phyloP scores from a whole-genome alignment of 2,113 vertebrate species.

The Pseudorasbora parva region DNA sequence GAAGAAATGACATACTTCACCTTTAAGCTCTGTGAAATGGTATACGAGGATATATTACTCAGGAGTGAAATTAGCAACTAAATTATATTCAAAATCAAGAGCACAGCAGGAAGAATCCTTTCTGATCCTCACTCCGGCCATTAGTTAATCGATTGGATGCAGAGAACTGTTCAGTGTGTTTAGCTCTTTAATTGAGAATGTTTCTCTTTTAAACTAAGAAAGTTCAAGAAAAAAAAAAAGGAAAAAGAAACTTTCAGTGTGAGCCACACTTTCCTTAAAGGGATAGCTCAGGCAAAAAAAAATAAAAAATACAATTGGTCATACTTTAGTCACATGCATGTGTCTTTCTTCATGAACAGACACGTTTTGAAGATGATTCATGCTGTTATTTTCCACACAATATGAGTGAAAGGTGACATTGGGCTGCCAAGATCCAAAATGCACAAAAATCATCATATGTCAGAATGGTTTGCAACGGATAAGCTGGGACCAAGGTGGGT shows the following conservation, averaged over 20 bases:
- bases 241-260: background rate
- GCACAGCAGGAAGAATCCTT: constrained; percentile 20
- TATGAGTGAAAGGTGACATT: background rate
- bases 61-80: constrained; percentile 12
- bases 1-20: background rate
- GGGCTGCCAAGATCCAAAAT: background rate
- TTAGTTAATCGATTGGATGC: constrained; percentile 42
- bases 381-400: background rate
- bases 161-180: constrained; percentile 17
- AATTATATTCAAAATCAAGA: constrained; percentile 28
- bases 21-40: background rate
- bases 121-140: background rate
- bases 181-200: background rate
- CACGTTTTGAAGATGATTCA: background rate
- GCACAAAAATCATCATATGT: background rate
- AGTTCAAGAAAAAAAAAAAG: background rate
- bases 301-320: background rate
- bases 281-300: background rate
- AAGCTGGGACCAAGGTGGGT: too few species aligned
- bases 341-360: background rate
- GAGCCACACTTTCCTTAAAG: background rate
- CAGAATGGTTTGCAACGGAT: too few species aligned
- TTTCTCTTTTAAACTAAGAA: constrained; percentile 1
- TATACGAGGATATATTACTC: background rate
- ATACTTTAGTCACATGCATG: background rate